Evolutionary conservation across 2,797 vertebrate genomes (phyloP).

Genomic region (Phrynocephalus guinanensis): DNA sequence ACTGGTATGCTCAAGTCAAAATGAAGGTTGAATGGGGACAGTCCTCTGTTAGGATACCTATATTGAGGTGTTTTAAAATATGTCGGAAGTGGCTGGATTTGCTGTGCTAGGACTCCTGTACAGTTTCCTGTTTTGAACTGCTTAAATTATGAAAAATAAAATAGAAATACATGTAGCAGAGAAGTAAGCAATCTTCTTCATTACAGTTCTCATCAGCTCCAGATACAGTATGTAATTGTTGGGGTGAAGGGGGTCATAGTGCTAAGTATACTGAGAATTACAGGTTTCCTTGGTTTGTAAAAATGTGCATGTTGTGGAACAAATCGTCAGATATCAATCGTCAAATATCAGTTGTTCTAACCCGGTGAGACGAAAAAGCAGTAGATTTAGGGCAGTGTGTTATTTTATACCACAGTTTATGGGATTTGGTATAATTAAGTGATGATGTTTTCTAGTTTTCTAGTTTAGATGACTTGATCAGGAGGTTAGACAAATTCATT

Average conservation of each 20-base stretch:
- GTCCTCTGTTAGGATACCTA: no score
- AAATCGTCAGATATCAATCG: neutral
- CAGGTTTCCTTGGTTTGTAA: neutral
- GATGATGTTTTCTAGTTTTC: neutral
- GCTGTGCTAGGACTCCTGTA: no score
- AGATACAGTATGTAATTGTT: neutral
- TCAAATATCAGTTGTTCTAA: neutral
- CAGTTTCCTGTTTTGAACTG: no score
- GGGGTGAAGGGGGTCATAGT: neutral
- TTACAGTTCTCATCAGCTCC: no score
- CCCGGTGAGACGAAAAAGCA: neutral
- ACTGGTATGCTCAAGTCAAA: no score
- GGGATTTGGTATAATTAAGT: neutral
- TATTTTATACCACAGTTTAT: neutral
- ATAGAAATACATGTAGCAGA: no score
- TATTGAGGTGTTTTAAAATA: no score
- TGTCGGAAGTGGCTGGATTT: no score
- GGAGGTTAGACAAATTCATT: neutral
- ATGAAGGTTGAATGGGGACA: no score
- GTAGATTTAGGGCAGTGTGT: neutral
- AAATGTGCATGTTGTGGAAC: neutral
- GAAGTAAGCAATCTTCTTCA: no score
- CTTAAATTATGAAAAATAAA: no score
- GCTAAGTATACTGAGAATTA: neutral
- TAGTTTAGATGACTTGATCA: neutral